Conservation (phyloP, 2,113 vertebrate genomes). For the Synchiropus splendidus region DNA sequence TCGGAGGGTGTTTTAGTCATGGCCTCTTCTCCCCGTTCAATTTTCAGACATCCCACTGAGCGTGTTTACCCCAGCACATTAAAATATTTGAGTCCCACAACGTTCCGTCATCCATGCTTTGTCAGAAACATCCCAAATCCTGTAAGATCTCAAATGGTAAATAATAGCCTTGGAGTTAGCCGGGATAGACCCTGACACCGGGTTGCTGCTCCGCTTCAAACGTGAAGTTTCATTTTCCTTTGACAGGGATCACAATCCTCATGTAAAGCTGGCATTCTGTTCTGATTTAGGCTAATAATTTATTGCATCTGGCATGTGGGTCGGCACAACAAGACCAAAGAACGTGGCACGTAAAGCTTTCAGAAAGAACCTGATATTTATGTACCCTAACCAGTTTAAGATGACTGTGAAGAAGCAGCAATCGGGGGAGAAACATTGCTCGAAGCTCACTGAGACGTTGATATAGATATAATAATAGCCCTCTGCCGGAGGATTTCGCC, state of each 20-base stretch:
- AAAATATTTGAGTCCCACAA: conserved; percentile 32
- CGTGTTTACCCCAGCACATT: conserved; percentile 4
- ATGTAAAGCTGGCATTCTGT: conserved; percentile 64
- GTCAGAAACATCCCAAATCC: conserved; percentile 31
- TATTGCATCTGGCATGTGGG: conserved; percentile 68
- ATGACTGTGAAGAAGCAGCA: conserved; percentile 70
- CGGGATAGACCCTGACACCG: conserved; percentile 39
- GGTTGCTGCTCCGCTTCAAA: conserved; percentile 51
- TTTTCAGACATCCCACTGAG: too few species aligned
- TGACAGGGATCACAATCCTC: conserved; percentile 46
- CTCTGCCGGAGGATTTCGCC: conserved; percentile 53
- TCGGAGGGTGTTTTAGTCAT: too few species aligned
- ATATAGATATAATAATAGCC: conserved; percentile 71
- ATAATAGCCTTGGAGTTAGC: conserved; percentile 41
- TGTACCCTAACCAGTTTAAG: conserved; percentile 75
- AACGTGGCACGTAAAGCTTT: conserved; percentile 43
- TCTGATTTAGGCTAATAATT: conserved; percentile 71
- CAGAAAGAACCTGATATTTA: conserved; percentile 63
- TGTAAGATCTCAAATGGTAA: conserved; percentile 43
- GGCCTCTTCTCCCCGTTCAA: too few species aligned
- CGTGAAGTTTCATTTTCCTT: conserved; percentile 35
- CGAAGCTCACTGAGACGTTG: conserved; percentile 59
- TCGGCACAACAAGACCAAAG: conserved; percentile 64
- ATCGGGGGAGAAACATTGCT: conserved; percentile 62
- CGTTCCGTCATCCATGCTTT: conserved; percentile 17